Evolutionary conservation across 2,888 invertebrate genomes (phyloP), one percentile per base, ranked within the genome.

Genomic region (Pollenia griseotomentosa): DNA sequence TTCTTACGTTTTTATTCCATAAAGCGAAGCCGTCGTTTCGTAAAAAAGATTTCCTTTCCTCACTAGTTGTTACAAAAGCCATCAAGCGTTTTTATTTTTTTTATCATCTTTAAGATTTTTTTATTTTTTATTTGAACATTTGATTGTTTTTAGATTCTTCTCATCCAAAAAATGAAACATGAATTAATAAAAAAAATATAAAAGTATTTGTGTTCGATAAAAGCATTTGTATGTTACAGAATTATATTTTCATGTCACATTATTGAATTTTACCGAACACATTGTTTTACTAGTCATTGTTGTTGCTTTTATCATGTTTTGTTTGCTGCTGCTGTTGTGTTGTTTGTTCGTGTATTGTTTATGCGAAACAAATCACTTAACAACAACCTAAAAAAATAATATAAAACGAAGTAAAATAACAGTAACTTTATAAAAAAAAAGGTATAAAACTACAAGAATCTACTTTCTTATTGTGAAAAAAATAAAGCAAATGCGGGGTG

Each of bases 281-380:
- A 55, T 65, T 44, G 48, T 55, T 66, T 53, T 11, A 23, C 44
- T 65, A 66, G 19, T 23, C 57, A 12, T 66, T 78, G 23, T 53
- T 77, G 19, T 44, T 83, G 68, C 48, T 59, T 16, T 61, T 23
- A 65, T 48, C 19, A 57, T n/a, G 51, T 42, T 19, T 59, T 57
- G 23, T 44, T 42, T 59, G 23, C n/a, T 75, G 19, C 40, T 68
- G 46, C 33, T 68, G 42, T 55, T 51, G 14, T 7, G 42, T 40
- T 46, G 46, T 57, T 19, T 42, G 55, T 63, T 59, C 46, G 55
- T 75, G 80, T 66, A 73, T 78, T 81, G 73, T 87, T 84, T 84
- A 78, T 87, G 73, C 44, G 81, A 87, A 81, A 74, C 84, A 81
- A 87, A 87, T 87, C 86, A 87, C 86, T 87, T 87, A 81, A 81